These are phyloP conservation scores for Pomacea canaliculata DNA, from an alignment of 2,888 invertebrate genomes.

Conservation along the genomic window DNA sequence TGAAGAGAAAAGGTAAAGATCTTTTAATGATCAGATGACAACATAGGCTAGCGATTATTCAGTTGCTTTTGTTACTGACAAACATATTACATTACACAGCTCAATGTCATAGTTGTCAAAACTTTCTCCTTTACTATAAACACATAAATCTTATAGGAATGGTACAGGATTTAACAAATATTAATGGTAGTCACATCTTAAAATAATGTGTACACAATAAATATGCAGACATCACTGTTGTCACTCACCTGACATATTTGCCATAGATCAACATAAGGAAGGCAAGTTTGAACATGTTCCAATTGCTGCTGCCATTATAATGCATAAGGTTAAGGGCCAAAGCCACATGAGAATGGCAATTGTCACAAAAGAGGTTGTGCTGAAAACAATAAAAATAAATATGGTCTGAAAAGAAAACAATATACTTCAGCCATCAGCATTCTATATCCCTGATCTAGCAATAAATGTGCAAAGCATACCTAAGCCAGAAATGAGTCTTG, in stretches of 20 bases:
- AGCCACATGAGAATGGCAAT: constrained; percentile 98
- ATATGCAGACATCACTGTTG: not conserved
- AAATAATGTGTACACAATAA: not conserved
- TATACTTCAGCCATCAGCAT: not conserved
- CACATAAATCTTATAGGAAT: too few relatives aligned
- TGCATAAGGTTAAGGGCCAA: constrained; percentile 91
- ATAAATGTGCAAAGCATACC: too few relatives aligned
- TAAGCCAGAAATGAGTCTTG: too few relatives aligned
- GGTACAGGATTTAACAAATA: too few relatives aligned
- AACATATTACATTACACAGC: too few relatives aligned
- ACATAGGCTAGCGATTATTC: too few relatives aligned
- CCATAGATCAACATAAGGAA: constrained; percentile 82
- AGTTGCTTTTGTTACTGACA: too few relatives aligned
- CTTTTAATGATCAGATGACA: not conserved
- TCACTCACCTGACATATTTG: constrained; percentile 81
- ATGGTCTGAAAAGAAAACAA: not conserved
- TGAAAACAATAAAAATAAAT: constrained; percentile 66
- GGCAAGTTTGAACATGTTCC: constrained; percentile 94
- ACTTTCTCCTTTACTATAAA: too few relatives aligned
- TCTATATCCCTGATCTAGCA: not conserved
- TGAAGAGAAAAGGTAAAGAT: constrained; percentile 34
- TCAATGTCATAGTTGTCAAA: too few relatives aligned
- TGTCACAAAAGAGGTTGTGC: constrained; percentile 97
- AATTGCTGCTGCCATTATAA: constrained; percentile 82
- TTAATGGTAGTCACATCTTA: too few relatives aligned